Evolutionary conservation across 2,888 invertebrate species (phyloP), one percentile per base, ranked within the genome.

Genomic region (Laothoe populi): DNA sequence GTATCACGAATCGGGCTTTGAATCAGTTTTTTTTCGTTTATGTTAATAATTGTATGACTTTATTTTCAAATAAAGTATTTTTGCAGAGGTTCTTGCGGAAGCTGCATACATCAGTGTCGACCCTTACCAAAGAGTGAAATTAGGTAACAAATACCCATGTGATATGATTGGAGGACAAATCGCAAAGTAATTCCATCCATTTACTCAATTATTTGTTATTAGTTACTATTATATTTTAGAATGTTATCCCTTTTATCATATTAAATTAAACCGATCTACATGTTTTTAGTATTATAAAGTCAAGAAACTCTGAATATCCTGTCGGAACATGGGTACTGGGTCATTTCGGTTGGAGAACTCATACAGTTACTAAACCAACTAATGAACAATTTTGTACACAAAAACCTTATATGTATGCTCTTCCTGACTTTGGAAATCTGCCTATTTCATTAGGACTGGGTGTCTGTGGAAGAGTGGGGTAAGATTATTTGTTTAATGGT

Each of bases 101-200:
- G 96, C 96, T 0, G 89, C 93, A 60, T 96, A 92, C 74, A 75
- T 96, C n/a, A 95, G 95, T 69, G 95, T 96, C 40, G 96, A 96
- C 83, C 96, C 96, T 0, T 96, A 95, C 69, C 87, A 87, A 66
- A 76, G 87, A 35, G 66, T 86, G 72, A 87, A 86, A 93, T 94
- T 87, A 78, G 77, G 86, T 66, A 59, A 73, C 69, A 61, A 74
- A 59, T 85, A 86, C 86, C 75, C 81, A 74, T 72, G 95, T 58
- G 94, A 94, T 23, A 95, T 96, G 94, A 93, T 95, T 65, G 96
- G 96, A 26, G 86, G 93, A 3, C 96, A 96, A 90, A 91, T 96
- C 57, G 96, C 95, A 2, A 94, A 93, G 95, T 95, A 87, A 82
- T 42, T 10, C 23, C 44, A 49, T 44, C 4, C n/a, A 21, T 10